These are phyloP conservation scores for Asobara japonica DNA, from an alignment of 1,140 invertebrate genomes.

Conservation along the genomic window DNA sequence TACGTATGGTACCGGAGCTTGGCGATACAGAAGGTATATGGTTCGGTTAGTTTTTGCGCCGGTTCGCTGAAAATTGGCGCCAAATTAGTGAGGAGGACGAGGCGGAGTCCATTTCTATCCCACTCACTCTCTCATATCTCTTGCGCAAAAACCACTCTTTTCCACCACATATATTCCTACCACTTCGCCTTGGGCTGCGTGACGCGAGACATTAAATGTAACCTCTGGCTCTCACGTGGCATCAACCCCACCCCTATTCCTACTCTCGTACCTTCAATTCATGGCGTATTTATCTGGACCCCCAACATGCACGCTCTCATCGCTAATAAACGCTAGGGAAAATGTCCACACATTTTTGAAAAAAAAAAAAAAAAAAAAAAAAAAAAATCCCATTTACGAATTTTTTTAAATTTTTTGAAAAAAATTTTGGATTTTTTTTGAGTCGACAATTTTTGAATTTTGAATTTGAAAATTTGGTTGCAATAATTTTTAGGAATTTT, in stretches of 20 bases:
- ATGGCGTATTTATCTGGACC: constrained; percentile 38
- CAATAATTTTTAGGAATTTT: too few species aligned
- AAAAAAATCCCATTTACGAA: too few species aligned
- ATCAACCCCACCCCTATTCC: constrained; percentile 36
- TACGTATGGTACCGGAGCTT: constrained; percentile 33
- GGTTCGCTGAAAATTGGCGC: constrained; percentile 67
- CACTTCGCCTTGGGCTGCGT: constrained; percentile 62
- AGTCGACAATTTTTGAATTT: too few species aligned
- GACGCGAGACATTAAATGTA: constrained; percentile 68
- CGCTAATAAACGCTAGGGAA: not conserved
- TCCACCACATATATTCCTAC: constrained; percentile 19
- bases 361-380: too few species aligned
- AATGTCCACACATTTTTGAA: too few species aligned
- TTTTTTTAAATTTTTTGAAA: too few species aligned
- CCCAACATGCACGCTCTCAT: constrained; percentile 6
- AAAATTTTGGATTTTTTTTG: not conserved
- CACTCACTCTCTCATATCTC: constrained; percentile 26
- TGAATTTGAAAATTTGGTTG: too few species aligned
- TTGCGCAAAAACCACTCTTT: not conserved
- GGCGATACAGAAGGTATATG: constrained; percentile 55
- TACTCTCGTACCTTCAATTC: constrained; percentile 42
- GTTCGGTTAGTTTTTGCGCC: constrained; percentile 68
- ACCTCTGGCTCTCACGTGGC: constrained; percentile 50
- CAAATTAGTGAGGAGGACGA: constrained; percentile 68
- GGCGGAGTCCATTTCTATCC: constrained; percentile 54